Evolutionary conservation across 2,888 invertebrate species (phyloP).

Genomic region (Megalurothrips usitatus): DNA sequence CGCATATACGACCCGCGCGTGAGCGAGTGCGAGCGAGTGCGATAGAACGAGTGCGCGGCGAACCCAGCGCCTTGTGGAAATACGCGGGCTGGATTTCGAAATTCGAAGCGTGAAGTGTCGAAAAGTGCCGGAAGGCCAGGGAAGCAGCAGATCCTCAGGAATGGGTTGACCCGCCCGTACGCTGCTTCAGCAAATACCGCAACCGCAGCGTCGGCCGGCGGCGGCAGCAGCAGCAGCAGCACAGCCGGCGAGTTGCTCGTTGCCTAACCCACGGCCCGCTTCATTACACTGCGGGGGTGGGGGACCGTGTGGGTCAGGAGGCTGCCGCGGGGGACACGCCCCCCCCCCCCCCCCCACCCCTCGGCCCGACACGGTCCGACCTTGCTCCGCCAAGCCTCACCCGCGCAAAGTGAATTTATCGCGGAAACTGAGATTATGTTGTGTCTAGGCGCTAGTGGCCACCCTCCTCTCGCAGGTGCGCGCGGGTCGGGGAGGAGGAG

Average conservation of each 20-base stretch:
- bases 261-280: neutral
- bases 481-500: neutral
- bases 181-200: too few relatives aligned
- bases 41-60: too few relatives aligned
- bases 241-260: neutral
- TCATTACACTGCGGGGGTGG: neutral
- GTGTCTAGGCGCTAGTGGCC: neutral
- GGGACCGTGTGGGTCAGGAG: neutral
- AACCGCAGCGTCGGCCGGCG: too few relatives aligned
- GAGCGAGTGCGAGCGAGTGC: too few relatives aligned
- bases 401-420: constrained; percentile 11
- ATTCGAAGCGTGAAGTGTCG: too few relatives aligned
- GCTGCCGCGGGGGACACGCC: neutral
- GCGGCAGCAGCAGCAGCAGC: too few relatives aligned
- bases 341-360: neutral
- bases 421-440: constrained; percentile 11
- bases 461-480: neutral
- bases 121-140: too few relatives aligned
- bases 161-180: too few relatives aligned
- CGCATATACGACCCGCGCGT: too few relatives aligned
- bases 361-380: neutral
- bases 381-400: neutral
- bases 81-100: too few relatives aligned
- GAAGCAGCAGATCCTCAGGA: too few relatives aligned
- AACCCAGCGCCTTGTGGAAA: too few relatives aligned